A percentile compares a stretch with the other conserved stretches of the same genome.
Conservation (phyloP, 2,797 vertebrate species). For the Geotrypetes seraphini region DNA sequence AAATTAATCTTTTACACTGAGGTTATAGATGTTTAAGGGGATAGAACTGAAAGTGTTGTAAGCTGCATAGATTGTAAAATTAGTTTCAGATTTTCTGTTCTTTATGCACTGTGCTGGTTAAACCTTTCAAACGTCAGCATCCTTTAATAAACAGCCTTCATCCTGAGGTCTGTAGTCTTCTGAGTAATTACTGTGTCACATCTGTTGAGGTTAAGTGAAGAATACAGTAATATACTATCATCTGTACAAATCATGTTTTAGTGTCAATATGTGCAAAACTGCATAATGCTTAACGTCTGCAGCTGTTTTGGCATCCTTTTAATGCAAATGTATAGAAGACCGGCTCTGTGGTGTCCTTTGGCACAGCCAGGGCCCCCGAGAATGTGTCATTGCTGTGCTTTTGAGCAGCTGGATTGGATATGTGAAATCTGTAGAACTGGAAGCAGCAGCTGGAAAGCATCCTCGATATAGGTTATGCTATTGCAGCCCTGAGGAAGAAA, state of each 20-base stretch:
- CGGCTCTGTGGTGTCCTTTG: not conserved
- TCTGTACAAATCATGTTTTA: slow-evolving; percentile 15
- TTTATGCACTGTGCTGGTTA: not conserved
- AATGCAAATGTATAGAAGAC: not conserved
- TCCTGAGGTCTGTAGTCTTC: slow-evolving; percentile 8
- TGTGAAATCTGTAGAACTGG: slow-evolving; percentile 86
- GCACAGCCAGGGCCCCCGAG: not conserved
- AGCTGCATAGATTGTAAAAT: no score
- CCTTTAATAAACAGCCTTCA: not conserved
- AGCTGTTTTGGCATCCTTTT: not conserved
- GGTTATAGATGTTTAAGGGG: not conserved
- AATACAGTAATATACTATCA: slow-evolving; percentile 11
- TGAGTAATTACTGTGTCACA: slow-evolving; percentile 2
- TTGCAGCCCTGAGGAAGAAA: slow-evolving; percentile 72
- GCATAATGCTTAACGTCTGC: slow-evolving; percentile 1
- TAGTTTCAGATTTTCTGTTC: not conserved
- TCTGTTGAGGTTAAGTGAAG: slow-evolving; percentile 43
- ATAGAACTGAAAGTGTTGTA: no score
- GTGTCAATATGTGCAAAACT: slow-evolving; percentile 44
- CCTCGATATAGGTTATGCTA: slow-evolving; percentile 82
- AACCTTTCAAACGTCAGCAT: not conserved
- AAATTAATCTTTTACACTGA: not conserved
- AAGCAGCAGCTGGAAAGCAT: slow-evolving; percentile 87
- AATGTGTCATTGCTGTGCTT: slow-evolving; percentile 17
- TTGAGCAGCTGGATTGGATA: slow-evolving; percentile 60